Base-by-base conservation (phyloP, 2,888 invertebrate genomes). In the Callyntrura sp. region DNA sequence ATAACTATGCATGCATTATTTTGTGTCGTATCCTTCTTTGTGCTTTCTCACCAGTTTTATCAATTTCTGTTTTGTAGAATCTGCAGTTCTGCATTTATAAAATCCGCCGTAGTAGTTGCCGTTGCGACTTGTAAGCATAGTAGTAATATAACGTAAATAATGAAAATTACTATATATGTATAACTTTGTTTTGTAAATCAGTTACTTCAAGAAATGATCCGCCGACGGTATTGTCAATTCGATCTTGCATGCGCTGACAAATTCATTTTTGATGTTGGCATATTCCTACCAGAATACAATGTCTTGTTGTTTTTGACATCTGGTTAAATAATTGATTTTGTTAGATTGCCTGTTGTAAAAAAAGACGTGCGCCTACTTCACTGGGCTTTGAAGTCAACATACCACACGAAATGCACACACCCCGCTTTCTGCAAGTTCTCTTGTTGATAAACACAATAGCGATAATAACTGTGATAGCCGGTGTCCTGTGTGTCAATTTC, bases 221-320 rank as follows among this genome's bases (percentile, higher is more conserved):
- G 14, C 55, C 14, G 35, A 35, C 6, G 35, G 35, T 35, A 6
- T 35, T 35, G 35, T 35, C 3, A 35, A n/a, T 0, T n/a, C 55
- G 0, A n/a, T n/a, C 35, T n/a, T n/a, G n/a, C 55, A 55, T 62
- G 60, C 17, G 60, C 23, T 65, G 14, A 28, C 25, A 35, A 12
- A 28, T 4, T 14, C 9, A 28, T 65, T 65, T 28, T 35, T 65
- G n/a, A n/a, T 28, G 65, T 65, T 65, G 25, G 20, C 48, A 73
- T 11, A 45, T 45, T 45, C 45, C 12, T 43, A 2, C 20, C n/a
- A n/a, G n/a, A 23, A 45, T 20, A 17, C 55, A 70, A 48, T 68
- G 84, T 17, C 57, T 84, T 82, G 82, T 85, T 85, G 76, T 60
- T 85, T 60, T 85, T 85, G 85, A 85, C 76, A 73, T 85, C 73